Percentiles rank a stretch among this genome's conserved stretches.
phyloP scores from a whole-genome alignment of 2,113 vertebrate species.

The Halichoerus grypus region DNA sequence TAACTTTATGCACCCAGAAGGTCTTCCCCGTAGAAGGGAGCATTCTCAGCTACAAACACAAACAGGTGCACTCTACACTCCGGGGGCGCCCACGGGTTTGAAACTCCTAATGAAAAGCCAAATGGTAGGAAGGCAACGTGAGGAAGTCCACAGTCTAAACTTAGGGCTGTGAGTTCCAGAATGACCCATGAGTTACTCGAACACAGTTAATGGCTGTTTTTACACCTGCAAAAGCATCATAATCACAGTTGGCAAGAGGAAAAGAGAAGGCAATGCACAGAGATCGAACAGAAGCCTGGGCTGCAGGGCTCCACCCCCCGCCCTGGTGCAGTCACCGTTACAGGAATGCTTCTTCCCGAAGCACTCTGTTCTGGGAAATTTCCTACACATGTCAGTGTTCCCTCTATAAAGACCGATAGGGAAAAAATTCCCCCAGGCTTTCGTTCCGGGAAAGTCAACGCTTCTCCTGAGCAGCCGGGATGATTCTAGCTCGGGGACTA shows the following conservation, averaged over 20 bases:
- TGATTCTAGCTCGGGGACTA: not conserved
- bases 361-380: not conserved
- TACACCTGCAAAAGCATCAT: not conserved
- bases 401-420: not conserved
- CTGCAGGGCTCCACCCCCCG: not conserved
- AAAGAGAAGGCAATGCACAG: not conserved
- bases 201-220: not conserved
- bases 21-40: not conserved
- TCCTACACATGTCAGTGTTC: not conserved
- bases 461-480: not conserved
- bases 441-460: not conserved
- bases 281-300: fast-evolving
- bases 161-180: not conserved
- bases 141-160: not conserved
- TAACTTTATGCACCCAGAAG: not conserved
- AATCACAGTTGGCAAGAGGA: not conserved
- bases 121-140: not conserved
- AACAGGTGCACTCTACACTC: not conserved
- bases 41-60: not conserved
- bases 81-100: not conserved
- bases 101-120: not conserved
- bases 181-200: not conserved
- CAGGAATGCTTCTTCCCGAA: not conserved
- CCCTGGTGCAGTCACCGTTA: not conserved
- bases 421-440: not conserved